Evolutionary conservation across 2,797 vertebrate genomes (phyloP), one percentile per base, ranked within the genome.

Genomic region (Sebastolobus altivelis): DNA sequence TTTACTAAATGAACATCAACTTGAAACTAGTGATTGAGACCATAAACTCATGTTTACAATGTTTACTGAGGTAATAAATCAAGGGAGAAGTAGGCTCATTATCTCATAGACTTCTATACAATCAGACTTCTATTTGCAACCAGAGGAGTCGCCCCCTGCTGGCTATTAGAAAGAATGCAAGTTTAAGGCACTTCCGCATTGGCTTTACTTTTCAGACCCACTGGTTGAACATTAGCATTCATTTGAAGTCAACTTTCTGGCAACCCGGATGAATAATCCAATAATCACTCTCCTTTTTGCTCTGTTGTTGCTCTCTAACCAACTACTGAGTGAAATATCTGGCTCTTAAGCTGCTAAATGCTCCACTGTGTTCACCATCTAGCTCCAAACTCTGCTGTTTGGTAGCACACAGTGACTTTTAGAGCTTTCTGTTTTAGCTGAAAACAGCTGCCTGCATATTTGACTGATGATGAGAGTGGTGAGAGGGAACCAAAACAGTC

Each of bases 381-480:
- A 49, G 65, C 69, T 43, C 56, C 31, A 76, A 29, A 12, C 29
- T 37, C 70, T 77, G 22, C 14, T 46, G 18, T 65, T 33, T 61
- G 8, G n/a, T 5, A 37, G 35, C 20, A 27, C 10, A 18, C 5
- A 38, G 25, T 62, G 20, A 63, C 9, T 33, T 82, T 62, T 37
- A 12, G 9, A 60, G 22, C n/a, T 14, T 31, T 58, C 59, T 66
- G 18, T 37, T 72, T 65, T 55, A 4, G 5, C 40, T 59, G 16
- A 75, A 82, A 80, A 69, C 59, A 65, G 58, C n/a, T 63, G 4
- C n/a, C 18, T 27, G 29, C 16, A 67, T 74, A 79, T 61, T 61
- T 65, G 37, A 43, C 29, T 40, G 35, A 82, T 40, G 35, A 82
- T 68, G 38, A 63, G 66, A 31, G 25, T 10, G 1, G 33, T 20